Evolutionary conservation across 1,140 invertebrate genomes (phyloP), one percentile per base, ranked within the genome.

Genomic region (Helicoverpa zea): DNA sequence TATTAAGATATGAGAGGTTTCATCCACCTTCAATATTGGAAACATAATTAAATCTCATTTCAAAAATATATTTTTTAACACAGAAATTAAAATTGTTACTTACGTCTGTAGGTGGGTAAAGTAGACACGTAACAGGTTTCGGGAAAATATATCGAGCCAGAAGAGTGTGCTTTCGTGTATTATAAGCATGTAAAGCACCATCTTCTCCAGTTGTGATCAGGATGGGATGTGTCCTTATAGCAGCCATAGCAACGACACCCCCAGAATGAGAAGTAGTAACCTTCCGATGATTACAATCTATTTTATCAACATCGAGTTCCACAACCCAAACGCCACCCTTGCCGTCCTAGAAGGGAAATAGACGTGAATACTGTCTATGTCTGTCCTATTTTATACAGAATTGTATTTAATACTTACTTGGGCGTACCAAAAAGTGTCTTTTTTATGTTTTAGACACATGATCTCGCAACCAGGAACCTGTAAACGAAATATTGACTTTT

Each of bases 321-420:
- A 98, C 96, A 56, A 96, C 95, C 98, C 98, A 98, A 30, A 98
- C 96, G 3, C 97, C 98, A 59, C 98, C 98, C 83, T 97, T 97
- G 23, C 96, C 97, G 95, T 98, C 98, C 97, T 98, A 12, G 81
- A 73, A 43, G 0, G 75, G 76, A 83, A 66, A 23, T 18, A 13
- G 13, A 35, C 3, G 11, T 30, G 52, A 52, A 0, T 29, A 10
- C 0, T 47, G 3, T 66, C 1, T 2, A 23, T 2, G 23, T 23
- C 23, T 23, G 23, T 16, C 11, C 3, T 52, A 2, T 23, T 29
- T 47, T 49, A 10, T 58, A 10, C 0, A 12, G 0, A 5, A 2
- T 14, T 30, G 14, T 2, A 18, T 30, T 16, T 51, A 10, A 52
- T 61, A 90, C 88, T 92, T 94, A 97, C 97, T 95, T 98, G 97